These are phyloP conservation scores for Chrysomela aeneicollis DNA, from an alignment of 2,888 invertebrate species.

Conservation along the genomic window DNA sequence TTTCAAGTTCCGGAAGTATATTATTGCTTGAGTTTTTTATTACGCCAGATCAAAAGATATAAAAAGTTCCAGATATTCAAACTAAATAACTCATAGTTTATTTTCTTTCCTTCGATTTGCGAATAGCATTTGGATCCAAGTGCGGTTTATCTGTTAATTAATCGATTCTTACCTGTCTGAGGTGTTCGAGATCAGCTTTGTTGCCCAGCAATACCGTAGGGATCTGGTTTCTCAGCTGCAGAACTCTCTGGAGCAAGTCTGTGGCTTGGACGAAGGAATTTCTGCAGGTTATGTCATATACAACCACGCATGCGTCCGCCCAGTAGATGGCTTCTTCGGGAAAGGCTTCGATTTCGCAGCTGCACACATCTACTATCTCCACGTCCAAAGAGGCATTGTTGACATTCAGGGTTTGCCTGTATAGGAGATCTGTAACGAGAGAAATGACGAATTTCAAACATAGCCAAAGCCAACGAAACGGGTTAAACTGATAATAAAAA, in stretches of 20 bases:
- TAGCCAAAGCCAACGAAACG: no score
- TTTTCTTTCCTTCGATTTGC: no score
- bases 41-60: no score
- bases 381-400: constrained; percentile 77
- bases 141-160: no score
- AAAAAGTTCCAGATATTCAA: no score
- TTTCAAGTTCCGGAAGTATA: no score
- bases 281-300: constrained; percentile 79
- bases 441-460: not conserved
- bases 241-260: constrained; percentile 68
- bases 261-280: constrained; percentile 75
- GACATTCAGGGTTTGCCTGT: constrained; percentile 76
- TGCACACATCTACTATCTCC: constrained; percentile 82
- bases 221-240: constrained; percentile 63
- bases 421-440: constrained; percentile 74
- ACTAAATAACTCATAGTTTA: no score
- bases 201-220: constrained; percentile 75
- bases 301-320: constrained; percentile 81
- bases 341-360: constrained; percentile 67
- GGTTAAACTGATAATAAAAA: no score
- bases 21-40: no score
- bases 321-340: constrained; percentile 72
- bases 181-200: constrained; percentile 81
- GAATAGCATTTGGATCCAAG: no score
- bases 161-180: constrained; percentile 69